Percentiles rank a stretch among this genome's conserved stretches.
These are phyloP conservation scores for Acipenser ruthenus DNA, from an alignment of 2,797 vertebrate species.

Conservation along the genomic window DNA sequence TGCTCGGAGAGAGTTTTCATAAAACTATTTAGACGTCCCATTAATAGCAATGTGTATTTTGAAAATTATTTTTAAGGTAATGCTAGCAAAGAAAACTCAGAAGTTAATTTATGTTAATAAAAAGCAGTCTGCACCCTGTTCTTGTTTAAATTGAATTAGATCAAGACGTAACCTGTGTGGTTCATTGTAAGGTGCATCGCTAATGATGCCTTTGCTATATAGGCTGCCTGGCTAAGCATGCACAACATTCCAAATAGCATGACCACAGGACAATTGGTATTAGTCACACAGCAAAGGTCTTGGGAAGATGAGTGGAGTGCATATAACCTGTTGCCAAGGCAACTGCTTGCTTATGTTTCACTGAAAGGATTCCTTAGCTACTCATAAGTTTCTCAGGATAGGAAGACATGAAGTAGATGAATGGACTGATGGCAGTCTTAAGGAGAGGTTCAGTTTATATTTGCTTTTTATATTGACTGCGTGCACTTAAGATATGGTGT, in stretches of 20 bases:
- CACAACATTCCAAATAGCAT: neutral
- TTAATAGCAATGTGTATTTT: no score
- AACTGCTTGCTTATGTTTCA: constrained; percentile 48
- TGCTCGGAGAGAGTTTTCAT: no score
- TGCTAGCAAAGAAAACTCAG: no score
- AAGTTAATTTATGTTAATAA: no score
- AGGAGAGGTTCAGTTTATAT: neutral
- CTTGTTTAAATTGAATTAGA: no score
- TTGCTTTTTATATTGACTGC: neutral
- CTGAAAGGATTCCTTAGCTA: constrained; percentile 38
- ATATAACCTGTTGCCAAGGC: constrained; percentile 50
- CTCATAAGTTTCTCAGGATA: constrained; percentile 49
- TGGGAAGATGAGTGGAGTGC: constrained; percentile 24
- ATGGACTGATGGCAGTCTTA: constrained; percentile 23
- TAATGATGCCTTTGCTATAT: no score
- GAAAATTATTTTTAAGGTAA: no score
- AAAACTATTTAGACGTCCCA: no score
- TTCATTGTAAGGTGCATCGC: no score
- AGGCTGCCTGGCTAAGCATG: neutral
- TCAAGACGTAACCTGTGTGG: no score
- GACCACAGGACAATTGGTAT: constrained; percentile 19
- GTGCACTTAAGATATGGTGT: neutral
- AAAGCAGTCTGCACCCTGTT: no score
- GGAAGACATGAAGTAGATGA: constrained; percentile 31
- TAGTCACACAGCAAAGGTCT: constrained; percentile 8